Evolutionary conservation across 2,113 vertebrate genomes (phyloP).

Genomic region (Cyanocitta stelleri): DNA sequence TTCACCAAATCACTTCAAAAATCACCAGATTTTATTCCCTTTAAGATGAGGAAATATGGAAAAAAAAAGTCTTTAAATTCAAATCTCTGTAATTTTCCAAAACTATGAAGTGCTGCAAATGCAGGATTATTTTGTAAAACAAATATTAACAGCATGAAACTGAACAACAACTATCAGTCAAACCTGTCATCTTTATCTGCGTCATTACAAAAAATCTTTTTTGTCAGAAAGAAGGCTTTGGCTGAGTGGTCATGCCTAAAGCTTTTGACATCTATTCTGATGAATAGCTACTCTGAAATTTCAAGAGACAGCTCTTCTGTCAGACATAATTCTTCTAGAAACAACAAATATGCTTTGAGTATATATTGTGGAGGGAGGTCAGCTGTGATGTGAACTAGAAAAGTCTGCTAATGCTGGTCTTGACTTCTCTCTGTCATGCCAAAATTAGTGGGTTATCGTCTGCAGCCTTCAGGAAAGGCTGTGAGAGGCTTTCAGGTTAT

Average conservation of each 20-base stretch:
- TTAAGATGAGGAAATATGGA: not conserved
- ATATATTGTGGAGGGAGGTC: conserved; percentile 12
- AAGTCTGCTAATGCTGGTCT: not conserved
- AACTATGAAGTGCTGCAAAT: not conserved
- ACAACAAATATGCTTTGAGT: conserved; percentile 34
- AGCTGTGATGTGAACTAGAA: conserved; percentile 29
- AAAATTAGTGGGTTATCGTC: not conserved
- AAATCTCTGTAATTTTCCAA: not conserved
- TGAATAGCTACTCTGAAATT: conserved; percentile 29
- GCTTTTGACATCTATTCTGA: conserved; percentile 38
- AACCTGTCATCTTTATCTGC: conserved; percentile 1
- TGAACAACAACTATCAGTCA: not conserved
- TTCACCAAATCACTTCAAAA: not conserved
- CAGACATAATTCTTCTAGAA: conserved; percentile 49
- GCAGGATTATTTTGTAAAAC: not conserved
- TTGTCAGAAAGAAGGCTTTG: conserved; percentile 33
- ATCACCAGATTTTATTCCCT: not conserved
- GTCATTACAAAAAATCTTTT: not conserved
- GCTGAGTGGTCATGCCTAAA: conserved; percentile 6
- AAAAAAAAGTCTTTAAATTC: not conserved
- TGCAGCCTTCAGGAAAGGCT: not conserved
- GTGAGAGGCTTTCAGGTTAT: not conserved
- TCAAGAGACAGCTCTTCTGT: conserved; percentile 21
- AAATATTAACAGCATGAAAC: not conserved
- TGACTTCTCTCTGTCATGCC: conserved; percentile 4